Conservation (phyloP, 1,140 invertebrate genomes). For the Drosophila teissieri region DNA sequence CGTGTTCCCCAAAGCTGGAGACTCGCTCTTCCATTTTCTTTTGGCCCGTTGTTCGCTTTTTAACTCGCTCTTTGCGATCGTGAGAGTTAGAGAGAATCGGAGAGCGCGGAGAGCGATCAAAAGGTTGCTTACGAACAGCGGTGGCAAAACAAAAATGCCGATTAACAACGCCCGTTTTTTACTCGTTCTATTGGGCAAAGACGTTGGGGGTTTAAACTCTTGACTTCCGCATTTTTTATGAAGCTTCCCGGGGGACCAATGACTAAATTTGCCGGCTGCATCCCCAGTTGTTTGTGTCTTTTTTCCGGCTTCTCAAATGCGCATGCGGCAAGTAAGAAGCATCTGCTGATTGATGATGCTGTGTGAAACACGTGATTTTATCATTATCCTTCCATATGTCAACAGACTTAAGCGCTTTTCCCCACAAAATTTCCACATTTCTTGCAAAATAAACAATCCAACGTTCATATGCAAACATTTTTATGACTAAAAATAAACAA, state of each 20-base stretch:
- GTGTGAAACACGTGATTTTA: constrained; percentile 27
- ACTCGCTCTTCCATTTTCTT: constrained; percentile 69
- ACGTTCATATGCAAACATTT: constrained; percentile 69
- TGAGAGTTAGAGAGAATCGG: not conserved
- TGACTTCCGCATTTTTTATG: constrained; percentile 7
- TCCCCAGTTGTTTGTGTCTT: constrained; percentile 9
- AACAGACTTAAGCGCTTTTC: constrained; percentile 12
- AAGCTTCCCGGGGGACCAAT: constrained; percentile 14
- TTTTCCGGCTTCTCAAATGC: constrained; percentile 38
- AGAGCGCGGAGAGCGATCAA: constrained; percentile 31
- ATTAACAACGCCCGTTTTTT: constrained; percentile 67
- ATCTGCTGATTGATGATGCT: constrained; percentile 42
- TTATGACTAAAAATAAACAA: constrained; percentile 78
- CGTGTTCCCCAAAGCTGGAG: constrained; percentile 75
- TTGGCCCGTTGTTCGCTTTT: constrained; percentile 60
- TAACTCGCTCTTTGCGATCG: constrained; percentile 70
- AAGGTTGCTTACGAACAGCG: constrained; percentile 71
- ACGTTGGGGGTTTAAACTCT: not conserved
- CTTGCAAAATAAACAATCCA: constrained; percentile 55
- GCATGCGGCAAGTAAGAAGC: constrained; percentile 30
- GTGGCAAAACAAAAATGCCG: constrained; percentile 70
- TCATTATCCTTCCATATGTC: constrained; percentile 38
- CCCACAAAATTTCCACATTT: not conserved
- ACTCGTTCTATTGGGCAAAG: constrained; percentile 1
- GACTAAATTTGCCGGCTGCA: constrained; percentile 11